These are phyloP conservation scores for Colletes gigas DNA, from an alignment of 1,140 invertebrate genomes.

Conservation along the genomic window DNA sequence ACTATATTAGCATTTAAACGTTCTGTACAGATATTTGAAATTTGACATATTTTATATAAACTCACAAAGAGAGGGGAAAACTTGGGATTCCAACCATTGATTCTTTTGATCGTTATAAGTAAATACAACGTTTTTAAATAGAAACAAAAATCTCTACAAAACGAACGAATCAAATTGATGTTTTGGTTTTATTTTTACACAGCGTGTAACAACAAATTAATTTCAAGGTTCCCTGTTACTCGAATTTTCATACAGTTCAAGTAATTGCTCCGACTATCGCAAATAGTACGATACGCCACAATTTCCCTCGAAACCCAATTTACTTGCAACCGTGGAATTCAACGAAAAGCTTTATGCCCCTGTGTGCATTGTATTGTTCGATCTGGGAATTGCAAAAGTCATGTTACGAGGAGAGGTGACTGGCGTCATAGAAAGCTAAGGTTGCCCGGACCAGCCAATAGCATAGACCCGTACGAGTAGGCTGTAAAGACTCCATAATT, in stretches of 20 bases:
- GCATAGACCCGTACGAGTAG: not conserved
- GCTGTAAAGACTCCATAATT: not conserved
- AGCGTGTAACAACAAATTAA: not conserved
- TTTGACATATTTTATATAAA: too few relatives aligned
- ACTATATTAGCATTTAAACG: too few relatives aligned
- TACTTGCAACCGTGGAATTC: not conserved
- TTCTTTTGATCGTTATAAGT: too few relatives aligned
- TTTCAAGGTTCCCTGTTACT: not conserved
- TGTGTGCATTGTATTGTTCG: constrained; percentile 19
- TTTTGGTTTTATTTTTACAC: too few relatives aligned
- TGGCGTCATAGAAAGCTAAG: not conserved
- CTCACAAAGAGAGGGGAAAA: too few relatives aligned
- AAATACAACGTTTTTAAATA: too few relatives aligned
- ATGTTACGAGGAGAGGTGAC: not conserved
- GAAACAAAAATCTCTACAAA: too few relatives aligned
- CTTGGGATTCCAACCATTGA: too few relatives aligned
- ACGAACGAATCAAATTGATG: too few relatives aligned
- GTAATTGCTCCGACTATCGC: constrained; percentile 17
- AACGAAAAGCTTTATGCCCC: not conserved
- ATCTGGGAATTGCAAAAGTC: constrained; percentile 15
- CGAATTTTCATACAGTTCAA: constrained; percentile 31
- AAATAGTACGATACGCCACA: not conserved
- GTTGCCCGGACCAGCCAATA: not conserved
- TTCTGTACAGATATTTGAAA: too few relatives aligned
- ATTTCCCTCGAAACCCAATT: constrained; percentile 4